These are phyloP conservation scores for Lithobates sylvaticus DNA, from an alignment of 2,797 vertebrate genomes.

Conservation along the genomic window DNA sequence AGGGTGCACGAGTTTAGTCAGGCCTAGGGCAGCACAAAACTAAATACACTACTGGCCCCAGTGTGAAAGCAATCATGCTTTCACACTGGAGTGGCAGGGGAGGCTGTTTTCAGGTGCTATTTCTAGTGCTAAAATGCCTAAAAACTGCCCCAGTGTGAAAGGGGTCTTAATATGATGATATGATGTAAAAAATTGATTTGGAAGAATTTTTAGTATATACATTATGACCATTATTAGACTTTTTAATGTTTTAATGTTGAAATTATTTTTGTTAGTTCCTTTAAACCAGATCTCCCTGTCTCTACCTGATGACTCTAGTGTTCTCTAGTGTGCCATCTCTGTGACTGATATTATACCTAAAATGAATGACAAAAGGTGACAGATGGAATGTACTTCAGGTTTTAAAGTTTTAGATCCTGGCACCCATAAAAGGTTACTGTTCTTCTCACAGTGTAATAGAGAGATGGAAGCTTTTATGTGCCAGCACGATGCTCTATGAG, in stretches of 20 bases:
- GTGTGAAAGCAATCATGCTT: no score
- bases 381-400: constrained; percentile 43
- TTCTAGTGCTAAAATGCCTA: no score
- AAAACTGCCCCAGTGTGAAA: no score
- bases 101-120: no score
- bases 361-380: constrained; percentile 45
- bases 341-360: constrained; percentile 45
- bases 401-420: constrained; percentile 51
- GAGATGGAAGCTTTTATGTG: constrained; percentile 45
- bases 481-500: constrained; percentile 10
- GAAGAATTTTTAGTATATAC: no score
- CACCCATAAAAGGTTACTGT: constrained; percentile 51
- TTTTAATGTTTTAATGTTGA: background rate
- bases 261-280: background rate
- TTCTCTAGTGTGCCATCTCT: constrained; percentile 39
- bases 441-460: constrained; percentile 42
- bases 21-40: no score
- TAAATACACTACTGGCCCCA: no score
- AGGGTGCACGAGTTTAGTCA: no score
- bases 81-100: no score
- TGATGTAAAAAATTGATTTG: no score
- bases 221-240: no score
- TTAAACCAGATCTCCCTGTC: background rate
- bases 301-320: background rate
- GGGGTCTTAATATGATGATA: no score